These are phyloP conservation scores for Drosophila virilis DNA, from an alignment of 1,140 invertebrate genomes.

Conservation along the genomic window DNA sequence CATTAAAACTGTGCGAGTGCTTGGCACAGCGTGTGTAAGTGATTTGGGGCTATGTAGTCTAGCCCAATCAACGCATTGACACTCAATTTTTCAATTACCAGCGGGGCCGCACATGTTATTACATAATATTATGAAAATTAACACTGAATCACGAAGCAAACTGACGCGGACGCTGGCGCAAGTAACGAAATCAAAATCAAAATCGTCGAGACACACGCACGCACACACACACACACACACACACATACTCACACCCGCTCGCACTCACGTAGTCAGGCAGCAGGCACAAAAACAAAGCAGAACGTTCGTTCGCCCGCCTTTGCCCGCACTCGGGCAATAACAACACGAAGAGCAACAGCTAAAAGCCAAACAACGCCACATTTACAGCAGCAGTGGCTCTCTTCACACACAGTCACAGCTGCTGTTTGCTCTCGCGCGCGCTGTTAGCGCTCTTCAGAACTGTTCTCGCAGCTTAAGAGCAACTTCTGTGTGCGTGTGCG, in stretches of 20 bases:
- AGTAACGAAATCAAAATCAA: constrained; percentile 81
- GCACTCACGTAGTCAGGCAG: not conserved
- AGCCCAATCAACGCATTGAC: constrained; percentile 1
- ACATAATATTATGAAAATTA: constrained; percentile 83
- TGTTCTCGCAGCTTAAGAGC: constrained; percentile 23
- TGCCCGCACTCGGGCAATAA: constrained; percentile 1
- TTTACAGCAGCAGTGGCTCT: constrained; percentile 4
- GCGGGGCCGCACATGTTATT: constrained; percentile 64
- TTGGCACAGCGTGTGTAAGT: not conserved
- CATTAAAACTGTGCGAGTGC: not conserved
- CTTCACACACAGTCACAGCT: not conserved
- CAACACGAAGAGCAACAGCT: constrained; percentile 19
- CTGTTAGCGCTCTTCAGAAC: constrained; percentile 44
- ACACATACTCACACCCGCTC: constrained; percentile 4
- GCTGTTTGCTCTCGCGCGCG: not conserved
- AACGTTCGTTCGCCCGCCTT: constrained; percentile 4
- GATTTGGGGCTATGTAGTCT: not conserved
- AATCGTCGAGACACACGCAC: constrained; percentile 53
- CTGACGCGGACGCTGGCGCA: constrained; percentile 60
- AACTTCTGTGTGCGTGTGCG: not conserved
- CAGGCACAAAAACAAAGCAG: constrained; percentile 35
- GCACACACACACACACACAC: constrained; percentile 28
- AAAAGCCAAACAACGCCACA: constrained; percentile 22
- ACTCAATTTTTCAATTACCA: constrained; percentile 12
- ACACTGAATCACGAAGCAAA: constrained; percentile 72